A percentile compares a stretch with the other conserved stretches of the same genome.
Evolutionary conservation across 2,888 invertebrate genomes (phyloP).

Genomic region (Trachelus tabidus): DNA sequence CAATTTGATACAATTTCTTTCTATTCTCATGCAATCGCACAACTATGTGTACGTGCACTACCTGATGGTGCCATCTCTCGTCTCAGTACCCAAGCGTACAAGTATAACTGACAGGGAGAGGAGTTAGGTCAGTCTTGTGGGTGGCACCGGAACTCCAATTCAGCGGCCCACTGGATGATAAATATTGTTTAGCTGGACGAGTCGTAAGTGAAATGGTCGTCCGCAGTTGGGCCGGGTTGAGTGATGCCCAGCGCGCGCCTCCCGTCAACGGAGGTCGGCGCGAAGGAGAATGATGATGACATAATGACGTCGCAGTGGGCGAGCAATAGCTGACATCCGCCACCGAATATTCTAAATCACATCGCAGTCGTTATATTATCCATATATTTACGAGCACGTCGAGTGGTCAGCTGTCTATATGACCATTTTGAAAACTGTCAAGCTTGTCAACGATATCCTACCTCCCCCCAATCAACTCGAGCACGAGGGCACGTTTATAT

Average conservation of each 20-base stretch:
- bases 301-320: constrained; percentile 66
- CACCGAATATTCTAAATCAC: constrained; percentile 65
- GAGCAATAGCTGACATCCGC: constrained; percentile 66
- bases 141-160: constrained; percentile 61
- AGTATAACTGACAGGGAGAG: neutral
- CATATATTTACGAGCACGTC: neutral
- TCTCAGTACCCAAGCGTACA: neutral
- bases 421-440: neutral
- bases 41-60: neutral
- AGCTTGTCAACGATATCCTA: neutral
- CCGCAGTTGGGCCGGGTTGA: constrained; percentile 51
- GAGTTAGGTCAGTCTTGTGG: constrained; percentile 33
- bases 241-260: constrained; percentile 62
- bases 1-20: neutral
- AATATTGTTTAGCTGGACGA: constrained; percentile 57
- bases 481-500: neutral
- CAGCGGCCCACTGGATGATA: constrained; percentile 50
- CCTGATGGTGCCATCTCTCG: neutral
- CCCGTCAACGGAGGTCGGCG: constrained; percentile 55
- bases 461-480: neutral
- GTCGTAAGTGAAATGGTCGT: constrained; percentile 42
- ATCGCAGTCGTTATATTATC: constrained; percentile 14
- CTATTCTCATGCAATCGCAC: neutral
- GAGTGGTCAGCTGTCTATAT: neutral
- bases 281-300: constrained; percentile 66